Evolutionary conservation across 2,113 vertebrate genomes (phyloP).

Genomic region (Columbina picui): DNA sequence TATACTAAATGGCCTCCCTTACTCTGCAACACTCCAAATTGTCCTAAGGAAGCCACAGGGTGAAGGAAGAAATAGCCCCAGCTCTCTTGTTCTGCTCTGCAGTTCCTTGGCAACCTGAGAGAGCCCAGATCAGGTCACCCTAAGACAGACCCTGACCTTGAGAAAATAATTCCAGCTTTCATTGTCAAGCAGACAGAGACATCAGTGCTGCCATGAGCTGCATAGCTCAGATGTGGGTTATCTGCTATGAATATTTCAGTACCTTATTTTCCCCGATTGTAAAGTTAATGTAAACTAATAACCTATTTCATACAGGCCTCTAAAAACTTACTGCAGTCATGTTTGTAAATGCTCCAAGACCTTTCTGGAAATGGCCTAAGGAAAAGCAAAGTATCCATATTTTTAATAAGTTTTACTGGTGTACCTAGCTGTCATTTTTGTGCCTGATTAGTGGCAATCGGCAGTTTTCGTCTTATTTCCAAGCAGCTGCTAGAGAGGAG

Average conservation of each 20-base stretch:
- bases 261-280: not conserved
- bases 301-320: not conserved
- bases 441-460: not conserved
- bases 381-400: not conserved
- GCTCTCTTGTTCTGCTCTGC: not conserved
- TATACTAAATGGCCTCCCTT: not conserved
- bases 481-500: constrained; percentile 35
- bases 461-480: constrained; percentile 20
- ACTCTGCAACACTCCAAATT: not conserved
- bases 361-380: constrained; percentile 1
- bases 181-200: not conserved
- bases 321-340: not conserved
- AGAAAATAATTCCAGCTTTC: not conserved
- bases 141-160: not conserved
- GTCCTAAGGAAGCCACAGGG: not conserved
- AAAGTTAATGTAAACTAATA: not conserved
- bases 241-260: not conserved
- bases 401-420: not conserved
- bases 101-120: not conserved
- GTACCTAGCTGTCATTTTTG: not conserved
- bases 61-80: not conserved
- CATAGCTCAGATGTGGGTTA: not conserved
- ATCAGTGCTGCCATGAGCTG: not conserved
- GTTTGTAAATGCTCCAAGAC: not conserved
- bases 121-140: not conserved